These are phyloP conservation scores for Lycophotia porphyrea DNA, from an alignment of 2,888 invertebrate genomes.

Conservation along the genomic window DNA sequence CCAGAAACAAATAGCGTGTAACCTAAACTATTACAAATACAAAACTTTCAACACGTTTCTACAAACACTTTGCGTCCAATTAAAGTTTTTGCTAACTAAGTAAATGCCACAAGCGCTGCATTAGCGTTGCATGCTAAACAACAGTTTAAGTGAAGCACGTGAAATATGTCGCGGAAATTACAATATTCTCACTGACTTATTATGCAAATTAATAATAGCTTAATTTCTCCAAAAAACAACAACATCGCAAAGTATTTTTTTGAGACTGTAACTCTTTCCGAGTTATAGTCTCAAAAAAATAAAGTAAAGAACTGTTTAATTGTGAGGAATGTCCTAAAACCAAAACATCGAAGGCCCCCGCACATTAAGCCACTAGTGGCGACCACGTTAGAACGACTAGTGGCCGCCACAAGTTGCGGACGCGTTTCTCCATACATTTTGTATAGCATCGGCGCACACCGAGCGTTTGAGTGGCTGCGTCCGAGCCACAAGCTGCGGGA, in stretches of 20 bases:
- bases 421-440: no score
- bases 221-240: neutral
- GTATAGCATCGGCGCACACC: no score
- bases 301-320: neutral
- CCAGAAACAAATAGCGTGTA: constrained; percentile 15
- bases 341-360: no score
- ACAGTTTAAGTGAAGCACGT: constrained; percentile 20
- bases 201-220: neutral
- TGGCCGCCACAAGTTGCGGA: no score
- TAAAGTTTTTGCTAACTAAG: constrained; percentile 28
- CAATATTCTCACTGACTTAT: constrained; percentile 16
- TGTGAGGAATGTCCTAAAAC: no score
- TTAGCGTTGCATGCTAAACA: constrained; percentile 43
- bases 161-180: constrained; percentile 12
- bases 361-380: no score
- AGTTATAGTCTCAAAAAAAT: no score
- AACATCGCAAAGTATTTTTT: neutral
- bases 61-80: constrained; percentile 29
- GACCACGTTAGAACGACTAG: no score
- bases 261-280: no score
- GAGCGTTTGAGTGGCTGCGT: no score
- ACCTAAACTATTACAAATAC: constrained; percentile 30
- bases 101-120: constrained; percentile 35
- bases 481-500: no score
- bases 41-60: constrained; percentile 38